phyloP scores from a whole-genome alignment of 2,888 invertebrate genomes.

The Drepana falcataria region DNA sequence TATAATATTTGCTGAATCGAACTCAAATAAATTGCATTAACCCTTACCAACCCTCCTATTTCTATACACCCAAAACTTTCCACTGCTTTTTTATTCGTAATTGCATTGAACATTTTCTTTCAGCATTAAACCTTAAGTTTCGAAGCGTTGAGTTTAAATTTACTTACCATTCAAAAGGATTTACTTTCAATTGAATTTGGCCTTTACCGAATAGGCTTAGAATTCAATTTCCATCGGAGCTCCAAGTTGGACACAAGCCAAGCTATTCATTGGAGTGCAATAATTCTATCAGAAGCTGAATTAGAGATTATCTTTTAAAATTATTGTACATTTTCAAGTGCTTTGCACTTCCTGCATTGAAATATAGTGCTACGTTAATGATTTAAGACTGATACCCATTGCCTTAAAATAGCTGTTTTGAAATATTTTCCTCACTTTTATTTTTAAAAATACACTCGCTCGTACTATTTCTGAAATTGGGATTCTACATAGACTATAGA shows the following conservation, averaged over 20 bases:
- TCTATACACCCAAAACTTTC: too few relatives aligned
- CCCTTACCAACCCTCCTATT: neutral
- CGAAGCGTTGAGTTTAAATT: neutral
- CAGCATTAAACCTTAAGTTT: neutral
- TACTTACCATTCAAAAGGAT: neutral
- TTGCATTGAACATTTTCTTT: neutral
- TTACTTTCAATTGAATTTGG: neutral
- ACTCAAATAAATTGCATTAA: neutral
- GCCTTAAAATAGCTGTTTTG: neutral
- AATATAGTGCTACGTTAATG: neutral
- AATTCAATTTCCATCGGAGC: constrained; percentile 8
- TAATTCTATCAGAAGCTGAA: constrained; percentile 54
- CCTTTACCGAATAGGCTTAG: constrained; percentile 4
- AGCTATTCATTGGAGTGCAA: constrained; percentile 46
- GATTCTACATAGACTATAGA: too few relatives aligned
- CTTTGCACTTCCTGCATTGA: constrained; percentile 1
- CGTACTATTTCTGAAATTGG: too few relatives aligned
- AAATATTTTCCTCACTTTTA: neutral
- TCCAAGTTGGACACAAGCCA: constrained; percentile 43
- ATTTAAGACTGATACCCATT: neutral
- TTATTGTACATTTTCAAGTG: constrained; percentile 27
- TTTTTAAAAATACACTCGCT: too few relatives aligned
- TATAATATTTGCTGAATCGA: too few relatives aligned
- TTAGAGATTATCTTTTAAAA: constrained; percentile 48
- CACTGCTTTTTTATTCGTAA: neutral